phyloP scores from a whole-genome alignment of 2,113 vertebrate species.

The Rana temporaria region DNA sequence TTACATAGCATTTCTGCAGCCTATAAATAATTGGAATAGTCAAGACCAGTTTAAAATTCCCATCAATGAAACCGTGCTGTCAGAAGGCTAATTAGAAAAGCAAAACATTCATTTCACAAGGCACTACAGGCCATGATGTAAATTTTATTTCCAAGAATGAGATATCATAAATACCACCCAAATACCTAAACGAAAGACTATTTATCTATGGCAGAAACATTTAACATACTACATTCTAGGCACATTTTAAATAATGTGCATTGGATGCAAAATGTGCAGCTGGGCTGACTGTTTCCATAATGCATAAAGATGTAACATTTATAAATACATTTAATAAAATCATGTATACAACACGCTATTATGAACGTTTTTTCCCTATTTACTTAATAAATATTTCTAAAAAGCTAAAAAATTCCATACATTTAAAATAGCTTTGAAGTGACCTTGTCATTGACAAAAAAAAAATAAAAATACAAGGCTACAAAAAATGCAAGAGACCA shows the following conservation, averaged over 20 bases:
- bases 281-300: not conserved
- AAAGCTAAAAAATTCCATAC: too few relatives aligned
- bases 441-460: too few relatives aligned
- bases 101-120: constrained; percentile 76
- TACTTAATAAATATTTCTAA: too few relatives aligned
- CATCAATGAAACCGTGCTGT: constrained; percentile 85
- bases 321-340: too few relatives aligned
- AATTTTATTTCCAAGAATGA: constrained; percentile 80
- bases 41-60: constrained; percentile 78
- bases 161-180: constrained; percentile 79
- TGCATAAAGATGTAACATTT: not conserved
- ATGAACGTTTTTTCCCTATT: too few relatives aligned
- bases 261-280: not conserved
- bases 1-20: constrained; percentile 76
- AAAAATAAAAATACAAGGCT: too few relatives aligned
- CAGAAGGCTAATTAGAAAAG: constrained; percentile 82
- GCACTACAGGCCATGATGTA: constrained; percentile 71
- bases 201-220: constrained; percentile 1
- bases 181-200: constrained; percentile 64
- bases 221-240: not conserved
- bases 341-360: too few relatives aligned
- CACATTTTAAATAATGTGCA: constrained; percentile 4
- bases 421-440: too few relatives aligned
- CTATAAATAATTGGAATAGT: constrained; percentile 80
- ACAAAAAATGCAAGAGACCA: too few relatives aligned